Conservation (phyloP, 2,797 vertebrate genomes). For the Cercopithecus petaurista region DNA sequence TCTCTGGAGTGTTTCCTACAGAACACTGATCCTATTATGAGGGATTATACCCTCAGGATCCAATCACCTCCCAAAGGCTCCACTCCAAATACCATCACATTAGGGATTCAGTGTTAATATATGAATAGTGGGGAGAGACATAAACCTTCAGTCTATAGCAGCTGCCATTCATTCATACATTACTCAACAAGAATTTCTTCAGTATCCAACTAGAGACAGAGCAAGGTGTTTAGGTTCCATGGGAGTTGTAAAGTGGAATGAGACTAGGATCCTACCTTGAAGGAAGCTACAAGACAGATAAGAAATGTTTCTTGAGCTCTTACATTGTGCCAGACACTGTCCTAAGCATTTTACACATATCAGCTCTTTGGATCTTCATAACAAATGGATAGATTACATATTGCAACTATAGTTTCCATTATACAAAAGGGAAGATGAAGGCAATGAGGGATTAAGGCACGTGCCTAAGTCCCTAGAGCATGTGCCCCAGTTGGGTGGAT, state of each 20-base stretch:
- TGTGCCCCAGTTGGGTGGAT: neutral
- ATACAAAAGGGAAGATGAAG: neutral
- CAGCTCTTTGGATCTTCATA: neutral
- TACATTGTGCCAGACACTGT: neutral
- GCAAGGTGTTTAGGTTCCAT: neutral
- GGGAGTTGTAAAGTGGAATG: neutral
- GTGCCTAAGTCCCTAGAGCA: neutral
- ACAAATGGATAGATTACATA: neutral
- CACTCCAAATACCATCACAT: too few relatives aligned
- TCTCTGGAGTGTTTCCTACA: neutral
- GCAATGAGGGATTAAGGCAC: neutral
- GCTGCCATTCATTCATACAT: neutral
- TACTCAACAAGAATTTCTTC: neutral
- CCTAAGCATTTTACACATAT: neutral
- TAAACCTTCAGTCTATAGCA: neutral
- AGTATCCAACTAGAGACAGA: neutral
- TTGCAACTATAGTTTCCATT: neutral
- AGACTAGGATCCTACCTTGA: neutral
- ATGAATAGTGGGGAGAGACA: neutral
- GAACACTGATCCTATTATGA: neutral
- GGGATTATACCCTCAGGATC: neutral
- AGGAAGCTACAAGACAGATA: neutral
- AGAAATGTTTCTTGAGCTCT: neutral
- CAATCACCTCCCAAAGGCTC: neutral
- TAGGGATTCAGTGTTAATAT: neutral